phyloP scores from a whole-genome alignment of 2,797 vertebrate species.

The Alectoris magna region DNA sequence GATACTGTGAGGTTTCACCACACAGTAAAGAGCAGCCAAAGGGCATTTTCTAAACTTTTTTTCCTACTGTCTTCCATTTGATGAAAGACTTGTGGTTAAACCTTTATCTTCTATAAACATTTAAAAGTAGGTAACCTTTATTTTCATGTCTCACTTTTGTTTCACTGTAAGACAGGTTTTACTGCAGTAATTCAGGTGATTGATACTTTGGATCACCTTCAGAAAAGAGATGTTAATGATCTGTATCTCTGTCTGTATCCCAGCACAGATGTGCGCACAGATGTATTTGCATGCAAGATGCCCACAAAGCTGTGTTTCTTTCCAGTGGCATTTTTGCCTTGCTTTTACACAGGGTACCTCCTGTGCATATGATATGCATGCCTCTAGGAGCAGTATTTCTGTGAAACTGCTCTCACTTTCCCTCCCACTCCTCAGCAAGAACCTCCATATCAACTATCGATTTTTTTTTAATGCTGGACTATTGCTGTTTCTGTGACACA shows the following conservation, averaged over 20 bases:
- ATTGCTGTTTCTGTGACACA: neutral
- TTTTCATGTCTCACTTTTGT: conserved; percentile 79
- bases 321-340: conserved; percentile 6
- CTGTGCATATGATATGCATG: neutral
- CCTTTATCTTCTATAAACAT: conserved; percentile 81
- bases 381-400: neutral
- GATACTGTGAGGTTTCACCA: conserved; percentile 77
- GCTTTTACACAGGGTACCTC: neutral
- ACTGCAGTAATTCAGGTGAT: conserved; percentile 76
- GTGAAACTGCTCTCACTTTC: neutral
- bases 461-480: neutral
- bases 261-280: conserved; percentile 52
- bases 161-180: conserved; percentile 76
- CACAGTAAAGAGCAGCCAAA: conserved; percentile 79
- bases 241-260: conserved; percentile 53
- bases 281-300: conserved; percentile 58
- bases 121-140: conserved; percentile 81
- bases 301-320: conserved; percentile 12
- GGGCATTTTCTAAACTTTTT: conserved; percentile 76
- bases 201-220: conserved; percentile 76
- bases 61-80: conserved; percentile 78
- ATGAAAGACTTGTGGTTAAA: conserved; percentile 83
- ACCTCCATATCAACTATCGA: neutral
- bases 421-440: neutral
- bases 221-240: conserved; percentile 79